Percentiles rank a stretch among this genome's conserved stretches.
These are phyloP conservation scores for Coregonus sp. DNA, from an alignment of 2,797 vertebrate genomes.

Conservation along the genomic window DNA sequence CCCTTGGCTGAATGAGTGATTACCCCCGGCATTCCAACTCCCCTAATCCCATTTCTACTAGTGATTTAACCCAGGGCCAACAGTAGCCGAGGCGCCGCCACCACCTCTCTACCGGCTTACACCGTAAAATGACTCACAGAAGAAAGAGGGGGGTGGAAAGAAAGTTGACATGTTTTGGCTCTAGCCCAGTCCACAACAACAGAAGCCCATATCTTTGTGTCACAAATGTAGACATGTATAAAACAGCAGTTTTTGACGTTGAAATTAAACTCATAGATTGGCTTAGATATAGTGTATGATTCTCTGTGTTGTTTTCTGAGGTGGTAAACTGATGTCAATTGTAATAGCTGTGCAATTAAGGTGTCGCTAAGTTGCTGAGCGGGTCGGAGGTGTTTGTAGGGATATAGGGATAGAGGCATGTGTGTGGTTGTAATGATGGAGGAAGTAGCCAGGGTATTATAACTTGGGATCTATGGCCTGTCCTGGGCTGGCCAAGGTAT, in stretches of 20 bases:
- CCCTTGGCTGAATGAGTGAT: constrained; percentile 70
- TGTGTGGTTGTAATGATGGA: not conserved
- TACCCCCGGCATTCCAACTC: constrained; percentile 71
- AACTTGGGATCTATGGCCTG: not conserved
- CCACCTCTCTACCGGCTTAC: constrained; percentile 20
- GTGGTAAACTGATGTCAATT: not conserved
- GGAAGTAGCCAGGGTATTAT: not conserved
- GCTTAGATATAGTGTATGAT: not conserved
- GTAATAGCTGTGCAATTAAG: not conserved
- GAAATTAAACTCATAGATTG: no score
- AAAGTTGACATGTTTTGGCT: not conserved
- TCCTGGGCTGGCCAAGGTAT: not conserved
- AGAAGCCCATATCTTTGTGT: not conserved
- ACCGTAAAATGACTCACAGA: not conserved
- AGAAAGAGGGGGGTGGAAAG: not conserved
- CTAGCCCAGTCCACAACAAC: not conserved
- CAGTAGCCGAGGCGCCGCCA: constrained; percentile 38
- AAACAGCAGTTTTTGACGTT: not conserved
- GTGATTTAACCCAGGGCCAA: constrained; percentile 64
- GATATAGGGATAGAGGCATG: not conserved
- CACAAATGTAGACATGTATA: not conserved
- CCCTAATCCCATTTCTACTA: constrained; percentile 76
- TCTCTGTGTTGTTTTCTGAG: not conserved
- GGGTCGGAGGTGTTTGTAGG: not conserved
- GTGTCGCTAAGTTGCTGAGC: not conserved